Percentiles rank a stretch among this genome's conserved stretches.
These are phyloP conservation scores for Stegana nigrithorax DNA, from an alignment of 2,888 invertebrate genomes.

Conservation along the genomic window DNA sequence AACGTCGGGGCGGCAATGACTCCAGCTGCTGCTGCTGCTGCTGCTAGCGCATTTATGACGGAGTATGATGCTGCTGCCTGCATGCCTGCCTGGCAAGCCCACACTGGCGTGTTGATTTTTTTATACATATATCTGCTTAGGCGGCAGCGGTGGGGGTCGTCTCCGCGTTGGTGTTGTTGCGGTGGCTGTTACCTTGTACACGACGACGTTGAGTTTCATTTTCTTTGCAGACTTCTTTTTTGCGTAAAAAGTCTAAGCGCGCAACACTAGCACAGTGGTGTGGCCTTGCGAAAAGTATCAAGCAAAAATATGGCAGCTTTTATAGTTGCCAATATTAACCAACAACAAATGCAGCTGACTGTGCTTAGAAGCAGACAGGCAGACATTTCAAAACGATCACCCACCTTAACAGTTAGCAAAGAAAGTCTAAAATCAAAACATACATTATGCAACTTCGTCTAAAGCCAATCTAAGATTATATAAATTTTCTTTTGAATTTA, in stretches of 20 bases:
- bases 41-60: not conserved
- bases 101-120: too few relatives aligned
- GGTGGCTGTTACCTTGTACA: not conserved
- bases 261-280: slow-evolving; percentile 16
- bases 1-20: slow-evolving; percentile 10
- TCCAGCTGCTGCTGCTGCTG: slow-evolving; percentile 21
- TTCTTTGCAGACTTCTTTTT: slow-evolving; percentile 27
- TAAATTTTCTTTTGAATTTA: too few relatives aligned
- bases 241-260: slow-evolving; percentile 21
- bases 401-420: too few relatives aligned
- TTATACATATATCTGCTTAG: too few relatives aligned
- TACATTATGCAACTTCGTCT: too few relatives aligned
- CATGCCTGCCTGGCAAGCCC: not conserved
- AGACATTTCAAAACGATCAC: not conserved
- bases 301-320: not conserved
- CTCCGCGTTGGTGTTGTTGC: not conserved
- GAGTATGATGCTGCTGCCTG: not conserved
- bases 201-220: slow-evolving; percentile 23
- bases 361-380: too few relatives aligned
- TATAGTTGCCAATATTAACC: too few relatives aligned
- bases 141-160: not conserved
- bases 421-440: too few relatives aligned
- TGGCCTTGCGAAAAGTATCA: not conserved
- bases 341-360: too few relatives aligned
- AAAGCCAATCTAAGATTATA: too few relatives aligned